A percentile compares a stretch with the other conserved stretches of the same genome.
Evolutionary conservation across 1,140 invertebrate genomes (phyloP).

Genomic region (Teleogryllus occipitalis): DNA sequence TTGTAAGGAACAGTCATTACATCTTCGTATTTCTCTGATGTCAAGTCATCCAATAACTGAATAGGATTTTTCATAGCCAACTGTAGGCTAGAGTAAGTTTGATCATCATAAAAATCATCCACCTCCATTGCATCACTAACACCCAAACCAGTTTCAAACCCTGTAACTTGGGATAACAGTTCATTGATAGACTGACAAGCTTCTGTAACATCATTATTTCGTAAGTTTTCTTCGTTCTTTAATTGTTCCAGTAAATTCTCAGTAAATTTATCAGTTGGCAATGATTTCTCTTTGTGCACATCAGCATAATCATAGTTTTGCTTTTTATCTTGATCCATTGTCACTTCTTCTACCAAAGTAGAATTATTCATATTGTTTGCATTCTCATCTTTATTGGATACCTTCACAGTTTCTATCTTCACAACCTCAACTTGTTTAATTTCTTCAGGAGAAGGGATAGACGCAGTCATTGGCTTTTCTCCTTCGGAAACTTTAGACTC

Average conservation of each 20-base stretch:
- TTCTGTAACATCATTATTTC: constrained; percentile 14
- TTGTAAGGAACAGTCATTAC: constrained; percentile 31
- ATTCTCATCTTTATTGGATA: neutral
- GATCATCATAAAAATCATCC: constrained; percentile 60
- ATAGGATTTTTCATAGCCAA: constrained; percentile 79
- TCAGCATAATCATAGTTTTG: constrained; percentile 35
- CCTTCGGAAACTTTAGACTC: constrained; percentile 19
- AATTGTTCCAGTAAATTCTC: constrained; percentile 8
- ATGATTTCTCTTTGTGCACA: constrained; percentile 28
- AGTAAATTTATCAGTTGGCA: constrained; percentile 19
- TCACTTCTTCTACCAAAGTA: neutral
- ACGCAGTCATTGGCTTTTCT: constrained; percentile 26
- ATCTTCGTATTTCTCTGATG: constrained; percentile 46
- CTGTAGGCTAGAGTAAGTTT: constrained; percentile 73
- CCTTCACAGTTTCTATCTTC: neutral
- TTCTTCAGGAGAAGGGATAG: neutral
- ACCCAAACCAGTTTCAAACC: constrained; percentile 42
- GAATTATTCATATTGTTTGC: neutral
- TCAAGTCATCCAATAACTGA: constrained; percentile 44
- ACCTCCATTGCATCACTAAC: constrained; percentile 34
- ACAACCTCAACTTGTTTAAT: neutral
- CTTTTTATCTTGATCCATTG: neutral
- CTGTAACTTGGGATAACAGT: constrained; percentile 59
- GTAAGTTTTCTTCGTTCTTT: constrained; percentile 21
- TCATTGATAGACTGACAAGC: constrained; percentile 54